phyloP scores from a whole-genome alignment of 2,888 invertebrate genomes.

The Caenorhabditis sp. region DNA sequence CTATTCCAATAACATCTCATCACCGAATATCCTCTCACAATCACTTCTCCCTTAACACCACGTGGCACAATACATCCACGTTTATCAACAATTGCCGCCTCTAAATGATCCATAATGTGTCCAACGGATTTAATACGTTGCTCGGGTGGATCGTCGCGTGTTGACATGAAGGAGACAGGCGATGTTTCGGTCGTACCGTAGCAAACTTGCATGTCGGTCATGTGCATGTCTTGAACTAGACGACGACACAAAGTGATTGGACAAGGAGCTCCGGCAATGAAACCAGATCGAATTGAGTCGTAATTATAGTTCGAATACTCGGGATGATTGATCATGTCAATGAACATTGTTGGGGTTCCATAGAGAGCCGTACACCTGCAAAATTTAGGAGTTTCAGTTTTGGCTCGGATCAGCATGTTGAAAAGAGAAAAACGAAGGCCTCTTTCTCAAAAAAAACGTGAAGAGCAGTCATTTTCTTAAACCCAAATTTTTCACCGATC shows the following conservation, averaged over 20 bases:
- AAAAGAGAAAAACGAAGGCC: too few species aligned
- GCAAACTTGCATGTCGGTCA: slow-evolving; percentile 71
- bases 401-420: not conserved
- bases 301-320: slow-evolving; percentile 71
- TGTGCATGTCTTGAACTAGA: slow-evolving; percentile 72
- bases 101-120: slow-evolving; percentile 74
- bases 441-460: too few species aligned
- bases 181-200: slow-evolving; percentile 78
- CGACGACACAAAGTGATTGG: slow-evolving; percentile 74
- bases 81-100: slow-evolving; percentile 70
- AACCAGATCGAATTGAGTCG: slow-evolving; percentile 65
- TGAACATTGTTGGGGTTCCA: slow-evolving; percentile 75
- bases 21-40: slow-evolving; percentile 77
- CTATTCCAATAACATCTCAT: slow-evolving; percentile 85
- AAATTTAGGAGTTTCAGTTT: not conserved
- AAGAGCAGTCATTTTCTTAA: too few species aligned
- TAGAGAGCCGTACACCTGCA: slow-evolving; percentile 72
- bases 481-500: too few species aligned
- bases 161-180: slow-evolving; percentile 75
- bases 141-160: slow-evolving; percentile 73
- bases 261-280: slow-evolving; percentile 81
- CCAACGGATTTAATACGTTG: slow-evolving; percentile 75
- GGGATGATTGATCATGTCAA: slow-evolving; percentile 73
- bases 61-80: slow-evolving; percentile 58
- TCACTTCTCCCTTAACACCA: slow-evolving; percentile 65